phyloP scores from a whole-genome alignment of 2,797 vertebrate genomes.

The Myotis myotis region DNA sequence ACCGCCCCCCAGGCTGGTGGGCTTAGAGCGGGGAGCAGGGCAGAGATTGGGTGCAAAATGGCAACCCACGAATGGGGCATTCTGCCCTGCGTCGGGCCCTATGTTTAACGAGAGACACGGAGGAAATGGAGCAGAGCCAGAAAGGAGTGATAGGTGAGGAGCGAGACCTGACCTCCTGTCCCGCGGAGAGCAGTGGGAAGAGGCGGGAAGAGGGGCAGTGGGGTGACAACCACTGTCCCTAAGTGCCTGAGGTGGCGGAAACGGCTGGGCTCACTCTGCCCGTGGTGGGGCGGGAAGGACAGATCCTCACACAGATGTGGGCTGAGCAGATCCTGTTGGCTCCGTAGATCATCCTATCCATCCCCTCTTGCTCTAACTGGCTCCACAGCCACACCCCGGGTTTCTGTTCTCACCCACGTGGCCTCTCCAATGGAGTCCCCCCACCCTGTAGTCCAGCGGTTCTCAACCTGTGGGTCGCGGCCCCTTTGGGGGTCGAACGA shows the following conservation, averaged over 20 bases:
- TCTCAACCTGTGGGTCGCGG: too few species aligned
- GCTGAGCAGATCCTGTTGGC: background rate
- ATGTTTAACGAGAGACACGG: background rate
- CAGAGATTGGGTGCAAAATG: background rate
- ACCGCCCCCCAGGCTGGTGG: background rate
- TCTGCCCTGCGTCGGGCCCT: background rate
- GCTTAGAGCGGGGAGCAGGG: background rate
- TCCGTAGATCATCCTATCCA: background rate
- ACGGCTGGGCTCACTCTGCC: background rate
- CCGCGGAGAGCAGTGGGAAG: background rate
- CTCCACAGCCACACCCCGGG: background rate
- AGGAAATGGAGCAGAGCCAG: background rate
- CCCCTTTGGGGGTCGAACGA: too few species aligned
- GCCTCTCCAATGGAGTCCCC: background rate
- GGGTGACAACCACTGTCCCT: background rate
- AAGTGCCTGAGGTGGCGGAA: too few species aligned
- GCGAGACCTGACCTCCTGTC: background rate
- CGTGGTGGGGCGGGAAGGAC: background rate
- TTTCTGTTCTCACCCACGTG: background rate
- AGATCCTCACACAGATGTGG: background rate
- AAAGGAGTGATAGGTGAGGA: background rate
- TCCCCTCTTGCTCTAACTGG: background rate
- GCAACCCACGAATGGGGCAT: fast-evolving
- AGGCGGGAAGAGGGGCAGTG: background rate
- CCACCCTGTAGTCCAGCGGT: background rate